A percentile compares a stretch with the other conserved stretches of the same genome.
These are phyloP conservation scores for Brachyistius frenatus DNA, from an alignment of 2,113 vertebrate genomes.

Conservation along the genomic window DNA sequence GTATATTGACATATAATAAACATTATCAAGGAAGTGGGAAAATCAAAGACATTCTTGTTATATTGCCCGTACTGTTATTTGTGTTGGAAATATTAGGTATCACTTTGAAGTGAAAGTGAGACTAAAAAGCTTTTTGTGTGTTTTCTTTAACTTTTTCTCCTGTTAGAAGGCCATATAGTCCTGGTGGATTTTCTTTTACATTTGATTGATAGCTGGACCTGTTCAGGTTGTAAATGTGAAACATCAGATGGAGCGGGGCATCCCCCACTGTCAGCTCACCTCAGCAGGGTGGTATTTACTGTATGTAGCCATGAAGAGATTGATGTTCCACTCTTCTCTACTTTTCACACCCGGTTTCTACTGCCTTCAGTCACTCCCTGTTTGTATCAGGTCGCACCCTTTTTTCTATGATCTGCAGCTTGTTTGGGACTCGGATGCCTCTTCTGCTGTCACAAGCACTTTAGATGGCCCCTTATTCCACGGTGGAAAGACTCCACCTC, in stretches of 20 bases:
- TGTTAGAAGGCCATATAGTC: slow-evolving; percentile 33
- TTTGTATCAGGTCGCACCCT: slow-evolving; percentile 29
- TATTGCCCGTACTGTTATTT: neutral
- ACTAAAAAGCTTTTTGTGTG: neutral
- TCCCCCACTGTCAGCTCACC: slow-evolving; percentile 44
- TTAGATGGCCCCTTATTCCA: slow-evolving; percentile 50
- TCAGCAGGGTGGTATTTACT: slow-evolving; percentile 38
- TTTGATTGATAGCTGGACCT: slow-evolving; percentile 58
- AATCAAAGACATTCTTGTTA: neutral
- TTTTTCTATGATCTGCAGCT: slow-evolving; percentile 3
- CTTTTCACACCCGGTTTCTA: slow-evolving; percentile 37
- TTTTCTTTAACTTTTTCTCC: neutral
- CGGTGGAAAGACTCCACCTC: slow-evolving; percentile 44
- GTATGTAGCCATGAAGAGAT: slow-evolving; percentile 34
- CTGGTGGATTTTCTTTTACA: slow-evolving; percentile 26
- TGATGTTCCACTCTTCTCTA: slow-evolving; percentile 22
- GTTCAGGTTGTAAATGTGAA: slow-evolving; percentile 38
- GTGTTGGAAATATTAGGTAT: too few relatives aligned
- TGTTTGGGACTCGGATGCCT: slow-evolving; percentile 39
- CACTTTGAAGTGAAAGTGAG: neutral
- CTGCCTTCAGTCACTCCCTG: slow-evolving; percentile 42
- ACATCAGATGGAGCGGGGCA: slow-evolving; percentile 36
- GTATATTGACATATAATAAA: neutral
- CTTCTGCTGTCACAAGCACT: slow-evolving; percentile 61
- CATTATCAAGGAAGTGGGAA: too few relatives aligned